Evolutionary conservation across 1,140 invertebrate genomes (phyloP), one percentile per base, ranked within the genome.

Genomic region (Microplitis mediator): DNA sequence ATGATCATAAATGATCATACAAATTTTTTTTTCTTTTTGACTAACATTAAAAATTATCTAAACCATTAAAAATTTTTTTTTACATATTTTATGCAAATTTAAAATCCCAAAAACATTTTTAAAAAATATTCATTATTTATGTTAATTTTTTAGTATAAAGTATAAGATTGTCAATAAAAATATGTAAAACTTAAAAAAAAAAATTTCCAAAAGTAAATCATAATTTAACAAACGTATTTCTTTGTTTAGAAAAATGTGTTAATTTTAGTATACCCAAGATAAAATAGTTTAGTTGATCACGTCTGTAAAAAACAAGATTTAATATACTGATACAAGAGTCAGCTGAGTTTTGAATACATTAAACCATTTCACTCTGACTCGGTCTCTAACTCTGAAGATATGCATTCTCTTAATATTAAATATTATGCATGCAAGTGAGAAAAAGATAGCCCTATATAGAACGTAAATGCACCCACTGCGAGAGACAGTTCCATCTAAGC

Each of bases 311-410:
- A 60, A 60, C 31, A 60, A 60, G 58, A 60, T 60, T 23, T 60
- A 23, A 56, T 56, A 56, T 60, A 13, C 9, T 60, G 16, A 60
- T 60, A 31, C 5, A 14, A 13, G 58, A 60, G 5, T 34, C 9
- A 31, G 23, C 52, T 14, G 52, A 56, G 69, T 74, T 71, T 64
- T 31, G 60, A 73, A 77, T 77, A 68, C 73, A 75, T 78, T 75
- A 74, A 45, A 45, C 39, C 11, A 45, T 76, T 75, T 69, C 66
- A 63, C 65, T 58, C 60, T 56, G 23, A 45, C 39, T 45, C 39
- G 6, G 39, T 6, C 39, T 45, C 8, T 45, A 11, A 11, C 39
- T 5, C 39, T 11, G 39, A 3, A 45, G 39, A 45, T 9, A 45
- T 45, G 39, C 39, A 45, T 45, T 45, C 39, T 45, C 39, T 45